Conservation (phyloP, 2,113 vertebrate genomes). For the Sceloporus tristichus region DNA sequence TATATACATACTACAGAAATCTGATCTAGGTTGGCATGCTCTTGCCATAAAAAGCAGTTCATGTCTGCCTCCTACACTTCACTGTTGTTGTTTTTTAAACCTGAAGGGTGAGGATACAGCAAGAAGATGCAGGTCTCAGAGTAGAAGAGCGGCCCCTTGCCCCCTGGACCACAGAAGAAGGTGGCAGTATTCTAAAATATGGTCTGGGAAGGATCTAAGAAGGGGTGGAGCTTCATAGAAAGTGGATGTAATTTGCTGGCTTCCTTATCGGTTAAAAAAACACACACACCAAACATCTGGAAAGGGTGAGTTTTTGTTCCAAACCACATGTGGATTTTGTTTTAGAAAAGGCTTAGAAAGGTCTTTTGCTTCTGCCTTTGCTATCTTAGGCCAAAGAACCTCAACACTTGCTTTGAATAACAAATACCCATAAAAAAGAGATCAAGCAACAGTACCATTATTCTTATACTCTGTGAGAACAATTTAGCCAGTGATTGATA, state of each 20-base stretch:
- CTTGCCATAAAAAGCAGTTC: background rate
- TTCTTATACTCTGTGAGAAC: background rate
- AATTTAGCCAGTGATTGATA: background rate
- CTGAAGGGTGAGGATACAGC: too few relatives aligned
- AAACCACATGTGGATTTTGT: constrained; percentile 12
- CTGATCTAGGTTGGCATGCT: background rate
- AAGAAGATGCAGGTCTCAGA: background rate
- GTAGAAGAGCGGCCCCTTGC: too few relatives aligned
- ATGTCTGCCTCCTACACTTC: too few relatives aligned
- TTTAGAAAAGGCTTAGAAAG: constrained; percentile 26
- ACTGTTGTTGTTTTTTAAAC: too few relatives aligned
- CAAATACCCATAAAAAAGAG: background rate
- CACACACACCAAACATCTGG: background rate
- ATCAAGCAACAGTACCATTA: background rate
- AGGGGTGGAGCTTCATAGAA: background rate
- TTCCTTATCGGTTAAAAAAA: background rate
- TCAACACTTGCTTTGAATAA: constrained; percentile 24
- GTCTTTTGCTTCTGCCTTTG: constrained; percentile 1
- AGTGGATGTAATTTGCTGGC: background rate
- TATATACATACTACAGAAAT: background rate
- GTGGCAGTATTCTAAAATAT: background rate
- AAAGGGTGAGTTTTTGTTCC: background rate
- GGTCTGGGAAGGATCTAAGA: background rate
- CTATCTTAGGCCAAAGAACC: background rate
- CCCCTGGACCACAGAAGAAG: background rate